These are phyloP conservation scores for Synergus laeviventris DNA, from an alignment of 2,888 invertebrate genomes.

Conservation along the genomic window DNA sequence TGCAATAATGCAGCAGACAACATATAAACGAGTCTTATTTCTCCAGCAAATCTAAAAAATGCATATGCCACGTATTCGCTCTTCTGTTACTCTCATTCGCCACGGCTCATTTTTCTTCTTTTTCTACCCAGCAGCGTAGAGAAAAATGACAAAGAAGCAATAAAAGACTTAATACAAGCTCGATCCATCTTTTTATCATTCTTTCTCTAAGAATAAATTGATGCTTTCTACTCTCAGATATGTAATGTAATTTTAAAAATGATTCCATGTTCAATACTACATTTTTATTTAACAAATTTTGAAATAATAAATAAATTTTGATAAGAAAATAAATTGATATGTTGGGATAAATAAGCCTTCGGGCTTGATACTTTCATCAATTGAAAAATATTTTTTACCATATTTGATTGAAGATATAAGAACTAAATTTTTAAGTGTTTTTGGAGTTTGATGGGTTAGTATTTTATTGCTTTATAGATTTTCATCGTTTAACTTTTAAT, in stretches of 20 bases:
- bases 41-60: conserved; percentile 28
- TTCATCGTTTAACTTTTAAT: neutral
- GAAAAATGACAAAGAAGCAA: conserved; percentile 20
- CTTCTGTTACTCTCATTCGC: conserved; percentile 25
- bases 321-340: neutral
- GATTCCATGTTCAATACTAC: no score
- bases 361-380: neutral
- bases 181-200: neutral
- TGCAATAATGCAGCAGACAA: conserved; percentile 24
- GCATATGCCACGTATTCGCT: conserved; percentile 7
- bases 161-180: conserved; percentile 30
- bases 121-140: conserved; percentile 8
- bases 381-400: neutral
- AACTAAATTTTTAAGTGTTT: neutral
- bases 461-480: conserved; percentile 26
- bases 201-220: neutral
- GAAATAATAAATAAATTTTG: neutral
- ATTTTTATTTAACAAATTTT: neutral
- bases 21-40: conserved; percentile 30
- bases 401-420: neutral
- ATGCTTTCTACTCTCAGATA: neutral
- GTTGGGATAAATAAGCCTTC: neutral
- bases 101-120: conserved; percentile 31
- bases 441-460: neutral
- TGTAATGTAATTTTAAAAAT: neutral